Evolutionary conservation across 2,888 invertebrate species (phyloP).

Genomic region (Vesta saturnalis): DNA sequence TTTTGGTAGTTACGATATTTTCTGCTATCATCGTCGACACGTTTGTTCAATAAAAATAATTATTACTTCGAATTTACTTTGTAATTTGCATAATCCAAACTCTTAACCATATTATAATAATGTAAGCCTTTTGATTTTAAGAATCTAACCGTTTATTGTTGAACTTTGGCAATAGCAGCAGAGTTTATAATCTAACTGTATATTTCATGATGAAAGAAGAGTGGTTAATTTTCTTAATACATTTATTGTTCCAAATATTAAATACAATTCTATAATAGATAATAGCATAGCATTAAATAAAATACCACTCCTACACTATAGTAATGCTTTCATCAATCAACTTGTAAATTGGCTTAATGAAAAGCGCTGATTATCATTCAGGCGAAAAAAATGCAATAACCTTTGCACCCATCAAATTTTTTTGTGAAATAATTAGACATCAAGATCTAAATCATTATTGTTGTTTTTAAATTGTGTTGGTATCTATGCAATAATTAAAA

Average conservation of each 20-base stretch:
- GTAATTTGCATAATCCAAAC: too few relatives aligned
- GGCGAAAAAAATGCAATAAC: conserved; percentile 11
- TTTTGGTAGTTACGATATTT: too few relatives aligned
- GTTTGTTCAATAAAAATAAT: too few relatives aligned
- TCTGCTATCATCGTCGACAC: too few relatives aligned
- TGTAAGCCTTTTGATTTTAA: too few relatives aligned
- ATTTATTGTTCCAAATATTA: background rate
- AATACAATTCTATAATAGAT: conserved; percentile 7
- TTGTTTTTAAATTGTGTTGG: background rate
- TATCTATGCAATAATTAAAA: background rate
- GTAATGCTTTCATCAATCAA: conserved; percentile 18
- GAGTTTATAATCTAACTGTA: too few relatives aligned
- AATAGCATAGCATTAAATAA: conserved; percentile 5
- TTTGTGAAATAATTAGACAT: conserved; percentile 17
- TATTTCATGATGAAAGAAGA: background rate
- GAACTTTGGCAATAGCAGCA: too few relatives aligned
- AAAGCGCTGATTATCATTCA: conserved; percentile 18
- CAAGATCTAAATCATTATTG: conserved; percentile 18
- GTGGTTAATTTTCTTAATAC: background rate
- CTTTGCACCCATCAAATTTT: conserved; percentile 11
- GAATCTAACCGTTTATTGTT: too few relatives aligned
- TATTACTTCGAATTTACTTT: too few relatives aligned
- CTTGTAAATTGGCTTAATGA: conserved; percentile 21
- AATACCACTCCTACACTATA: conserved; percentile 13
- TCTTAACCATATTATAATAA: too few relatives aligned